Evolutionary conservation across 2,113 vertebrate genomes (phyloP).

Genomic region (Dendrocopos noguchii): DNA sequence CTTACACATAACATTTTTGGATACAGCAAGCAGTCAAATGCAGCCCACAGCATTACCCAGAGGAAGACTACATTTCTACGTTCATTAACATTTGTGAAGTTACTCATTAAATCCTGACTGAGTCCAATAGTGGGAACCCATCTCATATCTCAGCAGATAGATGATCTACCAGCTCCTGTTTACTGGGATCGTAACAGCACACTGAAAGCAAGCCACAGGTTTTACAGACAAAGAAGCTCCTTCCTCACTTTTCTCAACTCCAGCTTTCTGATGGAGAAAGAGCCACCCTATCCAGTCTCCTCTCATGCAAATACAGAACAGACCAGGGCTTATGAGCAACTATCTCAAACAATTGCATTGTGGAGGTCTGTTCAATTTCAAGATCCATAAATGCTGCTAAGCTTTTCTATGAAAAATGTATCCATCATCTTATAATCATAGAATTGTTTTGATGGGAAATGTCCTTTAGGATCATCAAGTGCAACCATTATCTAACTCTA

Average conservation of each 20-base stretch:
- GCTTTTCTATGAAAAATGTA: neutral
- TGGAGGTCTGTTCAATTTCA: neutral
- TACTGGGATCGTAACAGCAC: neutral
- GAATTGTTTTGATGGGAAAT: too few species aligned
- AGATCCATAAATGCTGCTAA: neutral
- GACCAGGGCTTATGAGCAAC: accelerated
- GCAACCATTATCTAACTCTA: too few species aligned
- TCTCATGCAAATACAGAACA: neutral
- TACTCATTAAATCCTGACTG: conserved; percentile 10
- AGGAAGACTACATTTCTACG: neutral
- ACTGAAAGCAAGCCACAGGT: neutral
- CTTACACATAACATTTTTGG: neutral
- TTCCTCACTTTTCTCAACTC: neutral
- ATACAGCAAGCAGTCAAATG: neutral
- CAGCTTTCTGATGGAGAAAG: neutral
- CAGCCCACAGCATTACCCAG: neutral
- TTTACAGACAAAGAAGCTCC: neutral
- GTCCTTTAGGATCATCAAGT: too few species aligned
- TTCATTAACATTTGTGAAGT: neutral
- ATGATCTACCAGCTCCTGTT: neutral
- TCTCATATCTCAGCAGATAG: neutral
- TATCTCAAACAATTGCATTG: neutral
- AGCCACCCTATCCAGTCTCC: neutral
- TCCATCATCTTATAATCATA: neutral
- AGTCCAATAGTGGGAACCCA: neutral